These are phyloP conservation scores for Stomatorhinus ivindoensis DNA, from an alignment of 2,113 vertebrate species.

Conservation along the genomic window DNA sequence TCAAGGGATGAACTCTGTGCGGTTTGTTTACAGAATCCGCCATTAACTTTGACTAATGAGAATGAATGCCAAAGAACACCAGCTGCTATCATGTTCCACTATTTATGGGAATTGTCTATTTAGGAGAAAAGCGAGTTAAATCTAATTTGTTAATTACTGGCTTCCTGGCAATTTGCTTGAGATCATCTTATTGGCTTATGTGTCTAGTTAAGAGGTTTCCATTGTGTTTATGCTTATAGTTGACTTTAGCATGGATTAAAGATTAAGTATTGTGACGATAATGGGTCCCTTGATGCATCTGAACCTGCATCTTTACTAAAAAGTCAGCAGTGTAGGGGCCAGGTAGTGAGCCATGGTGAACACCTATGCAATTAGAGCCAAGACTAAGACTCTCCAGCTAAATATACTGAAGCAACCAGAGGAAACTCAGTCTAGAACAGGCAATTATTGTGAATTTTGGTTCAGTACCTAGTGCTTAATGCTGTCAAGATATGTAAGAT, in stretches of 20 bases:
- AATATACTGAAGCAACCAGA: background rate
- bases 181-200: background rate
- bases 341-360: background rate
- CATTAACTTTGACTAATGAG: background rate
- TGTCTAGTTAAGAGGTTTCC: background rate
- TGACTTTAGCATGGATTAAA: background rate
- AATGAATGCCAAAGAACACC: conserved; percentile 4
- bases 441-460: background rate
- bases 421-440: background rate
- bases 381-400: background rate
- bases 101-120: background rate
- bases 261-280: background rate
- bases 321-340: background rate
- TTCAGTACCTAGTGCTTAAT: background rate
- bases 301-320: background rate
- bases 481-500: background rate
- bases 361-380: background rate
- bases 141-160: background rate
- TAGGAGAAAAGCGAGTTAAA: background rate
- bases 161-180: conserved; percentile 6
- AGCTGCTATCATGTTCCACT: background rate
- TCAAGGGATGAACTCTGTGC: background rate
- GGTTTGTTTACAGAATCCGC: background rate
- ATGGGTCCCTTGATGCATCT: background rate
- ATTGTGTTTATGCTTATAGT: background rate